Percentiles rank a stretch among this genome's conserved stretches.
phyloP scores from a whole-genome alignment of 2,888 invertebrate species.

The Xestia c-nigrum region DNA sequence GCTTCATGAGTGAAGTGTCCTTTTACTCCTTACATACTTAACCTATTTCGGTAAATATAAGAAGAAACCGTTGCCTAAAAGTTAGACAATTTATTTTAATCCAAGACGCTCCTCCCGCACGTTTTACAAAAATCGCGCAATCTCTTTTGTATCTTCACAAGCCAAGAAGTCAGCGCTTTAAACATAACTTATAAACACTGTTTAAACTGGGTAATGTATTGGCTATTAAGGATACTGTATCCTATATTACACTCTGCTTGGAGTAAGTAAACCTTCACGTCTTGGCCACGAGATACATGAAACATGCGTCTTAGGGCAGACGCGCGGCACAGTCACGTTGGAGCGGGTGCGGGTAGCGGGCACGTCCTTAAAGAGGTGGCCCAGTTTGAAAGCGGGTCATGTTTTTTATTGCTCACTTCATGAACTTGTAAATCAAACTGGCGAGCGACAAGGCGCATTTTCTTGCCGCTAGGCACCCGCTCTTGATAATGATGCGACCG shows the following conservation, averaged over 20 bases:
- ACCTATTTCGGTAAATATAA: too few species aligned
- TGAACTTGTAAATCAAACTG: background rate
- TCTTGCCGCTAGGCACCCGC: background rate
- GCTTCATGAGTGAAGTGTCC: too few species aligned
- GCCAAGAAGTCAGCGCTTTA: slow-evolving; percentile 24
- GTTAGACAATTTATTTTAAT: background rate
- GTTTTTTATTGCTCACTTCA: background rate
- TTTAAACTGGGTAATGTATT: slow-evolving; percentile 41
- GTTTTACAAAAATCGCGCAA: background rate
- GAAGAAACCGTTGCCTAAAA: background rate
- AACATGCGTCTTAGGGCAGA: background rate
- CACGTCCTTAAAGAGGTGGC: background rate
- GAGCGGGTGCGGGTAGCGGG: background rate
- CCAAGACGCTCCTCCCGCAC: background rate
- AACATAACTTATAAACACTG: slow-evolving; percentile 5
- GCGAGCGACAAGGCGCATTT: too few species aligned
- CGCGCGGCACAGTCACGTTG: background rate
- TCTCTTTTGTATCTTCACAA: background rate
- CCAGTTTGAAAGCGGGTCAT: background rate
- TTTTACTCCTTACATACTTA: too few species aligned
- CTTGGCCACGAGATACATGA: background rate
- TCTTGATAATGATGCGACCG: background rate
- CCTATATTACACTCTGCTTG: slow-evolving; percentile 29
- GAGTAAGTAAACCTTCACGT: slow-evolving; percentile 19
- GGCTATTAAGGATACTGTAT: slow-evolving; percentile 32